These are phyloP conservation scores for Eudorcas thomsonii DNA, from an alignment of 2,113 vertebrate genomes.

Conservation along the genomic window DNA sequence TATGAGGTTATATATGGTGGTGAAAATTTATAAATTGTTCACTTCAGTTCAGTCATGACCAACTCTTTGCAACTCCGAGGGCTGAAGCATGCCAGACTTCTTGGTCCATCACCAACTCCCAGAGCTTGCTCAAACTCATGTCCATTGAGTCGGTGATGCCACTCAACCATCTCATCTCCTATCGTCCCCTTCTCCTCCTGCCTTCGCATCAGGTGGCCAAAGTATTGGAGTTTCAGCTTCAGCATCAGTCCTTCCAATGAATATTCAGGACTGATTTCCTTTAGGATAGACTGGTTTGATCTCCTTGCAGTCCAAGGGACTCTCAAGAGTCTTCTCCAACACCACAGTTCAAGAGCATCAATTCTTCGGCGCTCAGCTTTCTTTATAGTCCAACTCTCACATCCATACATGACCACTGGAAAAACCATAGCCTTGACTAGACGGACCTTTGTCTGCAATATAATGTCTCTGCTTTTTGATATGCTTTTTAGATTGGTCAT, in stretches of 20 bases:
- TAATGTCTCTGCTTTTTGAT: not conserved
- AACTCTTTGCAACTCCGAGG: not conserved
- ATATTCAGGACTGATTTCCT: not conserved
- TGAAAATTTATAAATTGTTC: not conserved
- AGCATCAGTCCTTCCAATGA: not conserved
- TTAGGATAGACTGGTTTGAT: not conserved
- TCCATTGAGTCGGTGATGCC: not conserved
- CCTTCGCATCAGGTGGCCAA: not conserved
- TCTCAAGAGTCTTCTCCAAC: not conserved
- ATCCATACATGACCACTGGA: not conserved
- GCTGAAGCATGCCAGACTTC: not conserved
- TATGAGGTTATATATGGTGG: not conserved
- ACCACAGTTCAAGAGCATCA: not conserved
- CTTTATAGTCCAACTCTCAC: not conserved
- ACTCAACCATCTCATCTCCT: not conserved
- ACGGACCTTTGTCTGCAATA: not conserved
- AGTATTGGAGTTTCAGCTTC: not conserved
- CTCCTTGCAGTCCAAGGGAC: not conserved
- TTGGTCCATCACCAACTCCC: not conserved
- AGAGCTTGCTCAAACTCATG: not conserved
- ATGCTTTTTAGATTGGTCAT: not conserved
- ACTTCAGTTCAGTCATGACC: not conserved
- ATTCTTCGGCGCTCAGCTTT: accelerated
- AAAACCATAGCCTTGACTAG: not conserved
- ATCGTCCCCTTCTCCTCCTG: not conserved